Evolutionary conservation across 2,888 invertebrate genomes (phyloP), one percentile per base, ranked within the genome.

Genomic region (Nowickia ferox): DNA sequence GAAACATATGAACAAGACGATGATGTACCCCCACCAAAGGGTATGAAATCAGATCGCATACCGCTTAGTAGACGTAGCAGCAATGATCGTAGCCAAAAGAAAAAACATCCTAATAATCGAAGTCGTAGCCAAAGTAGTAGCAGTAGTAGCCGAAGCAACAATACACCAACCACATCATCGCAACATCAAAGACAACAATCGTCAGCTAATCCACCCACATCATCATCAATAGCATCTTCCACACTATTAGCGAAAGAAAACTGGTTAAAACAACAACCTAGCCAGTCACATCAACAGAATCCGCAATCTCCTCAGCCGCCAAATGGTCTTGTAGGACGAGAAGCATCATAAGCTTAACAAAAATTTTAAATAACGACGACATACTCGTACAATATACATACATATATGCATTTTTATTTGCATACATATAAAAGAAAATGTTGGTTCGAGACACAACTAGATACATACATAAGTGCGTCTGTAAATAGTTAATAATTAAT

Each of bases 261-360:
- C 86, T 92, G 92, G 92, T 82, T 92, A 72, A 88, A 89, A 30
- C 89, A 90, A 84, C 87, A 89, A 75, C 87, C 87, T 44, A 87
- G 89, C 68, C 83, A 72, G 75, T 48, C 66, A 69, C 84, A 87
- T 22, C 76, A 69, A 2, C 83, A 78, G 13, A 86, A 77, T 22
- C 46, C 79, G 22, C 78, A 88, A 51, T 85, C 88, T 13, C 88
- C 89, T 38, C 91, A 90, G 69, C 92, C 92, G n/a, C 92, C 92
- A n/a, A 92, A 92, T 86, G 92, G 92, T 84, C 92, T 92, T 87
- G 91, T 92, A 63, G 92, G 92, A 55, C 90, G 90, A 80, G 92
- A 92, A 88, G 89, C 90, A 53, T 78, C 83, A 87, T 92, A 91
- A 81, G 40, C 55, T 44, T 48, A 69, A 82, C 22, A 30, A 61